These are phyloP conservation scores for Catostylus mosaicus DNA, from an alignment of 30 jellyfish, hydroid and myxozoan genomes.

Conservation along the genomic window DNA sequence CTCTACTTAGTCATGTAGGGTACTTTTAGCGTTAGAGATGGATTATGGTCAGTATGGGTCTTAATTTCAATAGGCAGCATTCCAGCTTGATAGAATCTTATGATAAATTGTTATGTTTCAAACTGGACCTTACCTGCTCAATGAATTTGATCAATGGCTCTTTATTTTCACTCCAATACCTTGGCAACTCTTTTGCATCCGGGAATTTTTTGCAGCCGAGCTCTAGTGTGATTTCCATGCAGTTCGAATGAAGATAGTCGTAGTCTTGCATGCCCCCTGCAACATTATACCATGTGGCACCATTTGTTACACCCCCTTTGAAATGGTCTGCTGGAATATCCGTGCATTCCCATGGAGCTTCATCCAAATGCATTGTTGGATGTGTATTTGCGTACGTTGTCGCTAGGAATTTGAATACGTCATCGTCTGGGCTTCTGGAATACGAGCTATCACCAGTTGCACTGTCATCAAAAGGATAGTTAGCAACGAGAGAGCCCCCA, in stretches of 20 bases:
- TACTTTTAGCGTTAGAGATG: too few relatives aligned
- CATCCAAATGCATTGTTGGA: conserved; percentile 91
- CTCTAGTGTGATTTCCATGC: conserved; percentile 95
- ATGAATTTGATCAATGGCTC: conserved; percentile 80
- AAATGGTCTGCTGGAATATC: conserved; percentile 97
- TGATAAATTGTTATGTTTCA: neutral
- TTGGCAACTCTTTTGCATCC: conserved; percentile 81
- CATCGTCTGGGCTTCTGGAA: conserved; percentile 91
- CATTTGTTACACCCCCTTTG: conserved; percentile 92
- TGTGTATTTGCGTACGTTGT: conserved; percentile 86
- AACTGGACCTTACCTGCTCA: conserved; percentile 79
- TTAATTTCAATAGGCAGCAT: too few relatives aligned
- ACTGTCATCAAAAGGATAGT: conserved; percentile 93
- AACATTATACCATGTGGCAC: conserved; percentile 97
- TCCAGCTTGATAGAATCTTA: neutral
- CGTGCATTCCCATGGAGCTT: conserved; percentile 97
- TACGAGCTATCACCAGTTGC: conserved; percentile 71
- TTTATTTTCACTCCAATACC: conserved; percentile 90
- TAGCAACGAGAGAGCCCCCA: conserved; percentile 99
- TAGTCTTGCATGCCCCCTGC: conserved; percentile 99
- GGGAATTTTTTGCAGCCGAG: conserved; percentile 97
- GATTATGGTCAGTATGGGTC: too few relatives aligned
- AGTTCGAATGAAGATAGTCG: conserved; percentile 79
- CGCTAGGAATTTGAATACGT: conserved; percentile 82
- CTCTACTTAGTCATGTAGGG: too few relatives aligned